Evolutionary conservation across 2,797 vertebrate species (phyloP), one percentile per base, ranked within the genome.

Genomic region (Naso thynnoides): DNA sequence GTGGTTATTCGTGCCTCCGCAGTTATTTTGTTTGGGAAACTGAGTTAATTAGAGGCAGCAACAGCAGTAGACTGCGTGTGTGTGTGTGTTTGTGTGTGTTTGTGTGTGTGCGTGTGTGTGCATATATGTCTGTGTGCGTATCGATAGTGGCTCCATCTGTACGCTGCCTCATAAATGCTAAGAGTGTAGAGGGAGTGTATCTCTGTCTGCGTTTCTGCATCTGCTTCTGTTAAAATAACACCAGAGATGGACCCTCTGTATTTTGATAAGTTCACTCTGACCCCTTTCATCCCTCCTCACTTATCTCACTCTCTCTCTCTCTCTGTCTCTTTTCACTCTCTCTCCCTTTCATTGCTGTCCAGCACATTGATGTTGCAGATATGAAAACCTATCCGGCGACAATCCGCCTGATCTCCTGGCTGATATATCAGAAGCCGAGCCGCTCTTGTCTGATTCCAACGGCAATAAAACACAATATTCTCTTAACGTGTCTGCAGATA

Each of bases 21-120:
- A 52, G 82, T 83, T 88, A 71, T 87, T 90, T 89, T 90, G 84
- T 86, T 90, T 83, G 75, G 82, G 65, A 88, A 88, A 84, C 78
- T 45, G 78, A 91, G 85, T 90, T 92, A 93, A 94, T 94, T 91
- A 91, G 77, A 76, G 73, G 77, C 61, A 69, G 64, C 55, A n/a
- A n/a, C 69, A 73, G 52, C 48, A 61, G 66, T 0, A 38, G 64
- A 54, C 45, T n/a, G n/a, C n/a, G n/a, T 31, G 31, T 31, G 33
- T 9, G 61, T 74, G 33, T 36, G 33, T 8, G 31, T n/a, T n/a
- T 36, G 33, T 36, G 33, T 33, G 6, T 33, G 6, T 33, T 1
- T 62, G 29, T 70, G 27, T 74, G 39, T 57, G 53, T 60, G 47
- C 29, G 39, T 48, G 36, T 60, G 53, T 60, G 47, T 39, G 41